Evolutionary conservation across 1,140 invertebrate genomes (phyloP), one percentile per base, ranked within the genome.

Genomic region (Orussus abietinus): DNA sequence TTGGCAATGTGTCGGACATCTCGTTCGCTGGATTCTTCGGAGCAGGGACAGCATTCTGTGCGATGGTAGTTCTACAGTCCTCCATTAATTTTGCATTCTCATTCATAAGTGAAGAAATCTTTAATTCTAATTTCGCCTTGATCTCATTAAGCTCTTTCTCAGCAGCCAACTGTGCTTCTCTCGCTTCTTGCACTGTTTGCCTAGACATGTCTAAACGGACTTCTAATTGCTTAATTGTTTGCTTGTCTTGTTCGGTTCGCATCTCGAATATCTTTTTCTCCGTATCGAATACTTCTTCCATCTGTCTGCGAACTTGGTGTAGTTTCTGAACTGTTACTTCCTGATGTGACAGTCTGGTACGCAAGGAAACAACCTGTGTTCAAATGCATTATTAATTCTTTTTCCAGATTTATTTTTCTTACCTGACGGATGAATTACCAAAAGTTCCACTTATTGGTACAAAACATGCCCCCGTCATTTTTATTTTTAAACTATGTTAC

Each of bases 221-320:
- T 49, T 74, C 69, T 1, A 72, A 37, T 29, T 72, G 71, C 19
- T 68, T 66, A 13, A 72, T 66, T 4, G 45, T 64, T 42, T 68
- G 60, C 11, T 66, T 69, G 25, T 74, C 63, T 30, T 67, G 50
- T 5, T 72, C 57, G 0, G 47, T 36, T 17, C 71, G 61, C 10
- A 62, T 47, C 43, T 72, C 58, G 9, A 74, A 51, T 11, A 66
- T 40, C 35, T 49, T 49, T 40, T 72, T 74, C 37, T 74, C 67
- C 31, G 66, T 72, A 17, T 69, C 62, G 11, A 69, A 69, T n/a
- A 71, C 50, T 21, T 72, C 62, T 37, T 74, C 71, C 59, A 72
- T 66, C 40, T 74, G 62, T 6, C 55, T 52, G 4, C 71, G 58
- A 42, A 74, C 56, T 37, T 56, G 61, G 9, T 74, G 69, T 3